Base-by-base conservation (phyloP, 2,888 invertebrate species). In the Lasioglossum leucozonium region DNA sequence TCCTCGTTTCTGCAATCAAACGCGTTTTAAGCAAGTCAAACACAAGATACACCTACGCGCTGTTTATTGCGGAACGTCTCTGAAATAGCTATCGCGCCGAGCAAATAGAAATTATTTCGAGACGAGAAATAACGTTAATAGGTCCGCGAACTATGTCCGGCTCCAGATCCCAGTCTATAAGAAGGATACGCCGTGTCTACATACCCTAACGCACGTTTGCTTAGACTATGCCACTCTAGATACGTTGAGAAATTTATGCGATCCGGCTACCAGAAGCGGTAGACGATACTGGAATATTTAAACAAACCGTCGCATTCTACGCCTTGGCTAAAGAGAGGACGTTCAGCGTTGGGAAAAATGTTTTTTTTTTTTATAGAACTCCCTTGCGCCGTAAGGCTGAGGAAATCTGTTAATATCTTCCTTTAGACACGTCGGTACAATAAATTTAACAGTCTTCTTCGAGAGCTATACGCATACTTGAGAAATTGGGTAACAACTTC, bases 1-100 rank as follows among this genome's bases (percentile, higher is more conserved):
- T 81, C 77, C 62, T 34, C 26, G 62, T 77, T 73, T 65, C 77
- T 58, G 62, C 51, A 47, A n/a, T 18, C 42, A n/a, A 42, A 26
- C 22, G 26, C 13, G 42, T 30, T 40, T 72, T 77, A 78, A 62
- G 30, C 30, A 62, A 62, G 26, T 62, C 26, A 62, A 62, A 30
- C 30, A 62, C 30, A 62, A 62, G 30, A 30, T 62, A 62, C 16
- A 30, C 58, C 26, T 26, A 58, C 58, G 51, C 13, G 13, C 13
- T 26, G 51, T n/a, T 62, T 30, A 62, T 30, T 30, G 26, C 16
- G 30, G 62, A 62, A 62, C 13, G 30, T 16, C 22, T 37, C 37
- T 34, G 37, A 67, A 67, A 37, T 67, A 67, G 34, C 30, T 37
- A 67, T 67, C 34, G 10, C 22, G 18, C 4, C 67, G 37, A 34